Evolutionary conservation across 2,113 vertebrate species (phyloP).

Genomic region (Hystrix brachyura): DNA sequence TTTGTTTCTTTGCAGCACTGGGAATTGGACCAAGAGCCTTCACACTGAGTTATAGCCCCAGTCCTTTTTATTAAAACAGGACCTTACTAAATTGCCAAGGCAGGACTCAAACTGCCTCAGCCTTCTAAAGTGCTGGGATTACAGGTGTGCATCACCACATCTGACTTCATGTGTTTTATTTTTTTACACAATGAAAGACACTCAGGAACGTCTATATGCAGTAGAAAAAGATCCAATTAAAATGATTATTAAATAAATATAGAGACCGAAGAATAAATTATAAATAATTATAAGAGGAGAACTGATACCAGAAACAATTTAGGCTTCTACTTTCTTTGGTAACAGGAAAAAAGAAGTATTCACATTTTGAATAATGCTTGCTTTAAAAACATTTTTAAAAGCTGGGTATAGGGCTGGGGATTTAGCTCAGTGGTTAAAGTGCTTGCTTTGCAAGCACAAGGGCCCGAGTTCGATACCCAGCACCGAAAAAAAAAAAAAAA

Average conservation of each 20-base stretch:
- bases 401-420: background rate
- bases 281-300: background rate
- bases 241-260: background rate
- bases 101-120: background rate
- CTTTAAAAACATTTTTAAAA: background rate
- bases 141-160: background rate
- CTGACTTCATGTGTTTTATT: background rate
- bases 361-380: constrained; percentile 50
- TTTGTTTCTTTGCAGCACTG: background rate
- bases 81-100: background rate
- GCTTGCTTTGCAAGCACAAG: no score
- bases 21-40: background rate
- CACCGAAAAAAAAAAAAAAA: background rate
- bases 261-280: constrained; percentile 16
- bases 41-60: background rate
- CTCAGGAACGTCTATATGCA: background rate
- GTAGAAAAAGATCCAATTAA: background rate
- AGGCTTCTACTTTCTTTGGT: background rate
- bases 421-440: no score
- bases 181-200: background rate
- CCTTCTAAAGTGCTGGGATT: background rate
- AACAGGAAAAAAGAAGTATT: background rate
- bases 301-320: constrained; percentile 20
- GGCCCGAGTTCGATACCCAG: background rate
- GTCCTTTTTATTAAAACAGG: background rate